Base-by-base conservation (phyloP, 2,113 vertebrate species). In the Ploceus nigricollis region DNA sequence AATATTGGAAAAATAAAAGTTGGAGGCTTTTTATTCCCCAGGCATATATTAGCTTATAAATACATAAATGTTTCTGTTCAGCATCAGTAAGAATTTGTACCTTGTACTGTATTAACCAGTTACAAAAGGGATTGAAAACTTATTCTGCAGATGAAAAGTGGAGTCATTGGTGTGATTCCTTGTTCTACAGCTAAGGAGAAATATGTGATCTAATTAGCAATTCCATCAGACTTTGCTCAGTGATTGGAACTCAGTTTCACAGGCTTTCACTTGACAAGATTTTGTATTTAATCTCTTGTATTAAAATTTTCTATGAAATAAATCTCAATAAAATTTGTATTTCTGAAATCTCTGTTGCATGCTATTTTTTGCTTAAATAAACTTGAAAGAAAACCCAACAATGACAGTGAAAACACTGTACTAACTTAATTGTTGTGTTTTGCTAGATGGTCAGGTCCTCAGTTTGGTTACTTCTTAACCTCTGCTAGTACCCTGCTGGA, bases 191-290 rank as follows among this genome's bases (percentile, higher is more conserved):
- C 91, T 78, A 95, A 92, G 85, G 71, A 93, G 61, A 96, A 96
- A 86, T 92, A 94, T 84, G 93, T 84, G 71, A 84, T 87, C 92
- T 96, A 97, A 96, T 97, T 96, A 97, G 92, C 92, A 96, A 90
- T 96, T 97, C 91, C 84, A 89, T 96, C 93, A 97, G 87, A 92
- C 93, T 47, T 82, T 91, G 93, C 69, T 95, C 94, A 96, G 87
- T 71, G 95, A 95, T 84, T 93, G 89, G 93, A 97, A 97, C 92
- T 87, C 61, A 76, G 61, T 93, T 97, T 94, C 90, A 77, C 87
- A 80, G 75, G 35, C 84, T 94, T 93, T 95, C 83, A 86, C 68
- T 95, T 91, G 90, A 92, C 85, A 82, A 89, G 87, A 84, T 69
- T 92, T 93, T 86, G 85, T 79, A 90, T 94, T 96, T 96, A 95